These are phyloP conservation scores for Hyles vespertilio DNA, from an alignment of 1,140 invertebrate species.

Conservation along the genomic window DNA sequence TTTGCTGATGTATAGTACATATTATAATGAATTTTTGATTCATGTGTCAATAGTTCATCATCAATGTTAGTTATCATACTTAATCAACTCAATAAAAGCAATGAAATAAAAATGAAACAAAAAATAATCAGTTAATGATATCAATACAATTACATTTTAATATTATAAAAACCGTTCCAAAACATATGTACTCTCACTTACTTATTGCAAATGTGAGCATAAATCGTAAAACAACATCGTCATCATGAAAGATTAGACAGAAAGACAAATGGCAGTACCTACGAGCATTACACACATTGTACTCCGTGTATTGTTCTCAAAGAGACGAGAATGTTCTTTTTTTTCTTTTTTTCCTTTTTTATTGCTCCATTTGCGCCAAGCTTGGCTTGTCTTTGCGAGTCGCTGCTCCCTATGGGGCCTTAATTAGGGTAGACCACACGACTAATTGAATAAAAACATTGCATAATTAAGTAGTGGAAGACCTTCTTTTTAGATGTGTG, in stretches of 20 bases:
- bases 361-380: slow-evolving; percentile 47
- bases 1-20: no score
- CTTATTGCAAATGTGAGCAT: slow-evolving; percentile 38
- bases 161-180: not conserved
- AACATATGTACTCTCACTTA: slow-evolving; percentile 21
- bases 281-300: slow-evolving; percentile 39
- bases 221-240: slow-evolving; percentile 52
- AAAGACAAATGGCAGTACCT: slow-evolving; percentile 45
- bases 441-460: slow-evolving; percentile 70
- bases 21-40: no score
- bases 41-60: no score
- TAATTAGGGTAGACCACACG: slow-evolving; percentile 59
- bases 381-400: slow-evolving; percentile 36
- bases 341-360: slow-evolving; percentile 44
- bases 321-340: slow-evolving; percentile 38
- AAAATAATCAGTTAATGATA: no score
- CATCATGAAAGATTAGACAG: slow-evolving; percentile 57
- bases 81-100: no score
- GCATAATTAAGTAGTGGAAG: slow-evolving; percentile 52
- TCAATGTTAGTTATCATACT: no score
- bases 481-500: slow-evolving; percentile 22
- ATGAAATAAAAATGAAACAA: no score
- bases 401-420: slow-evolving; percentile 31
- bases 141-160: no score
- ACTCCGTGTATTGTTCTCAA: slow-evolving; percentile 41